These are phyloP conservation scores for Plebejus argus DNA, from an alignment of 2,888 invertebrate species.

Conservation along the genomic window DNA sequence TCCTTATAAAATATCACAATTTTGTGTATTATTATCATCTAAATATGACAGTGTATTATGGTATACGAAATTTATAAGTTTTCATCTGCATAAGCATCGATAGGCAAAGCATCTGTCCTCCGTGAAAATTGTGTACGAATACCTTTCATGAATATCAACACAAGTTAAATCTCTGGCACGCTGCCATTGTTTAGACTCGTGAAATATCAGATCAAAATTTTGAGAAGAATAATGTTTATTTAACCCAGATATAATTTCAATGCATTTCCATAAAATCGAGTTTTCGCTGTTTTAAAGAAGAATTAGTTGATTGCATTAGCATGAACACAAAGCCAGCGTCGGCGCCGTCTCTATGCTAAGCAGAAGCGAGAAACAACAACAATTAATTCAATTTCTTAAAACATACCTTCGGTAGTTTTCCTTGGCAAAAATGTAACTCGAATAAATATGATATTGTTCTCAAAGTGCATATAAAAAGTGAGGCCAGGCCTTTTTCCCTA, in stretches of 20 bases:
- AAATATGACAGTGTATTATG: neutral
- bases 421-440: neutral
- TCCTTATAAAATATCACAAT: no score
- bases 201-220: constrained; percentile 11
- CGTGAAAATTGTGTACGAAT: constrained; percentile 2
- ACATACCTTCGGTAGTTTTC: neutral
- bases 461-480: neutral
- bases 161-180: constrained; percentile 2
- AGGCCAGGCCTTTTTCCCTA: neutral
- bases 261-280: constrained; percentile 16
- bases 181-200: constrained; percentile 21
- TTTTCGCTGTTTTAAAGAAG: constrained; percentile 6
- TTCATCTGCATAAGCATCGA: neutral
- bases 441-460: neutral
- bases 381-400: constrained; percentile 19
- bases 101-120: constrained; percentile 12
- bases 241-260: constrained; percentile 18
- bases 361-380: constrained; percentile 11
- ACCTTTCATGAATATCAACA: constrained; percentile 23
- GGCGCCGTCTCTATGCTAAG: constrained; percentile 16
- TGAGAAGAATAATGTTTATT: constrained; percentile 21
- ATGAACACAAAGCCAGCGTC: constrained; percentile 3
- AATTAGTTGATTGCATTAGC: constrained; percentile 26
- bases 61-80: neutral
- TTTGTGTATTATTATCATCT: neutral